These are phyloP conservation scores for Ommatoiulus sabulosus DNA, from an alignment of 2,888 invertebrate species.

Conservation along the genomic window DNA sequence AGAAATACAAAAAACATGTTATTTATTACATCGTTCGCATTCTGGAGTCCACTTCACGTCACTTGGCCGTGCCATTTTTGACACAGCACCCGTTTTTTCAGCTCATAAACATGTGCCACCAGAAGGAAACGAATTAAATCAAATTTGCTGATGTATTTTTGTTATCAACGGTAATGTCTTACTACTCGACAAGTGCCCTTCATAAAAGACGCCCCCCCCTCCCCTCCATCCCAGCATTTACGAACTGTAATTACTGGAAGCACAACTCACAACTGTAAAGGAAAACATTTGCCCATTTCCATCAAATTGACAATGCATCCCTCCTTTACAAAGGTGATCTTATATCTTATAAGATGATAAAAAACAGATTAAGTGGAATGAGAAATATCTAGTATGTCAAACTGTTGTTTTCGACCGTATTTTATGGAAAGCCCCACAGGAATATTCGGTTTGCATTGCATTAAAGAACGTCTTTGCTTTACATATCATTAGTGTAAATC, in stretches of 20 bases:
- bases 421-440: neutral
- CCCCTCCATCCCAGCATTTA: neutral
- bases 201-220: neutral
- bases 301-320: no score
- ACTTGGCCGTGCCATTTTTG: neutral
- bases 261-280: no score
- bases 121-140: neutral
- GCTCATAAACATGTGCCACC: neutral
- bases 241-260: no score
- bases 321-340: no score
- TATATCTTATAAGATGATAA: no score
- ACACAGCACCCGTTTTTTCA: neutral
- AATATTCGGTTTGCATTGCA: neutral
- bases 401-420: neutral
- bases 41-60: slow-evolving; percentile 31
- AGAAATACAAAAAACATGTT: slow-evolving; percentile 12
- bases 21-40: slow-evolving; percentile 35
- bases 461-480: neutral
- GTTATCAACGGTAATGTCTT: neutral
- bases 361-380: no score
- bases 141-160: neutral
- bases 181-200: neutral
- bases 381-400: neutral
- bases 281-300: no score
- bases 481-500: neutral